Conservation (phyloP, 2,888 invertebrate genomes). For the Lithodes maja region DNA sequence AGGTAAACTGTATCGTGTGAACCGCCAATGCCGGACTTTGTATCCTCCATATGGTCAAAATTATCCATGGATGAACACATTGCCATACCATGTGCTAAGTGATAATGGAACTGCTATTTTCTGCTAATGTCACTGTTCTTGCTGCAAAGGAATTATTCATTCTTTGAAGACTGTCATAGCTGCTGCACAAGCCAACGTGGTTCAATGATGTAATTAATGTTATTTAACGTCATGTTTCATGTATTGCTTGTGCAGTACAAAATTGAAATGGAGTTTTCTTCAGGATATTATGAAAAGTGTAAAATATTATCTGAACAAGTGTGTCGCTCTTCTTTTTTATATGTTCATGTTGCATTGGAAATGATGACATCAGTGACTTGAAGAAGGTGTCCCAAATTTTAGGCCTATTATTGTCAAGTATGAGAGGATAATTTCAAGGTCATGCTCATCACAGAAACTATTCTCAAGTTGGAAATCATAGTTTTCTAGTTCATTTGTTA, state of each 20-base stretch:
- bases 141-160: conserved; percentile 7
- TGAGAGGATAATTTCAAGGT: not conserved
- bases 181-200: conserved; percentile 1
- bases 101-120: not conserved
- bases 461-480: not conserved
- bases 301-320: not conserved
- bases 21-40: conserved; percentile 21
- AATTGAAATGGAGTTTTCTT: not conserved
- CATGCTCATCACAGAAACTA: not conserved
- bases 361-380: not conserved
- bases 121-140: not conserved
- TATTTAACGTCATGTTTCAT: not conserved
- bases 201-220: conserved; percentile 11
- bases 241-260: not conserved
- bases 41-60: conserved; percentile 16
- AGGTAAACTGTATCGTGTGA: conserved; percentile 20
- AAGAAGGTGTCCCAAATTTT: conserved; percentile 7
- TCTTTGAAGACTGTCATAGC: conserved; percentile 23
- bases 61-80: not conserved
- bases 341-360: not conserved
- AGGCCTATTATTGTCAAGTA: conserved; percentile 8
- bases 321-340: not conserved
- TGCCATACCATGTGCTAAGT: too few species aligned
- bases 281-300: not conserved
- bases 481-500: not conserved